These are phyloP conservation scores for Vulpes vulpes DNA, from an alignment of 2,113 vertebrate genomes.

Conservation along the genomic window DNA sequence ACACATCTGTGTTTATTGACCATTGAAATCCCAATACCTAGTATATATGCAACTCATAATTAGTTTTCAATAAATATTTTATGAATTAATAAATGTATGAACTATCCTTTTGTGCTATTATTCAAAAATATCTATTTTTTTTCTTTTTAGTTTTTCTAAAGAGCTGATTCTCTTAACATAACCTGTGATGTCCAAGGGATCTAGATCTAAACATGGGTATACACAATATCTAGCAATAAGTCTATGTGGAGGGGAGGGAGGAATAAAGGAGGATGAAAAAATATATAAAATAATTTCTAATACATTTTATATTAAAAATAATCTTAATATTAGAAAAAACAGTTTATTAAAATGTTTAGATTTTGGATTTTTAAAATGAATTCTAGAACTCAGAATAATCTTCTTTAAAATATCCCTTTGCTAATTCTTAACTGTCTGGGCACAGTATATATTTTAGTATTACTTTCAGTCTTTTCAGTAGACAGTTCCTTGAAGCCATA, in stretches of 20 bases:
- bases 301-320: neutral
- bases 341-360: neutral
- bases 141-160: neutral
- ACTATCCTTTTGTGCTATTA: neutral
- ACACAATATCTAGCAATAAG: neutral
- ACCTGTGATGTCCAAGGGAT: neutral
- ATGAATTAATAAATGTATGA: neutral
- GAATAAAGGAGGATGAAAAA: neutral
- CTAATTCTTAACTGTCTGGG: neutral
- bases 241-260: neutral
- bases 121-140: neutral
- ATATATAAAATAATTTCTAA: neutral
- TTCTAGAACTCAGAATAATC: neutral
- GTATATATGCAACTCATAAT: neutral
- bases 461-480: slow-evolving; percentile 9
- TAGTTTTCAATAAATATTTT: neutral
- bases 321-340: neutral
- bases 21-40: neutral
- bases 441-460: neutral
- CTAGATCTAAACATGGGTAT: neutral
- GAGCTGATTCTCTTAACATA: neutral
- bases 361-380: neutral
- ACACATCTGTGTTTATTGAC: neutral
- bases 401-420: neutral
- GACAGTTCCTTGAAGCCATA: neutral